Percentiles rank a stretch among this genome's conserved stretches.
These are phyloP conservation scores for Drosophila pseudoobscura DNA, from an alignment of 1,140 invertebrate species.

Conservation along the genomic window DNA sequence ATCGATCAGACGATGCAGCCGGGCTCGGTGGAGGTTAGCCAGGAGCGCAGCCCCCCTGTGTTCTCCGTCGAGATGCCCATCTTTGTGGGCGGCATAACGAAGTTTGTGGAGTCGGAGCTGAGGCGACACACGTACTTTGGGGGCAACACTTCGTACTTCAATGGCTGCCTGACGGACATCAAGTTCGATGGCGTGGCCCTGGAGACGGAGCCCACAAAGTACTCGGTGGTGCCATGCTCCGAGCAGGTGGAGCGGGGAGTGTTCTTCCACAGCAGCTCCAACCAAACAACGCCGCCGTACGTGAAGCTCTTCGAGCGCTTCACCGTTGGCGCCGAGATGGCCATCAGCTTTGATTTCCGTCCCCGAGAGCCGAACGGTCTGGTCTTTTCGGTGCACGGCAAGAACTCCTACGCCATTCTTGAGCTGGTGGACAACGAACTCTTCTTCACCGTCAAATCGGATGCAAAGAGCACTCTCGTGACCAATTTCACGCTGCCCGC, in stretches of 20 bases:
- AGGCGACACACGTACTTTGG: conserved; percentile 40
- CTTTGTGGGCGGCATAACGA: conserved; percentile 90
- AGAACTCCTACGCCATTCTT: conserved; percentile 91
- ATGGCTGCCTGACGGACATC: conserved; percentile 94
- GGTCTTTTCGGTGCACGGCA: conserved; percentile 91
- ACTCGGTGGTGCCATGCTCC: conserved; percentile 91
- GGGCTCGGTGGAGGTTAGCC: conserved; percentile 84
- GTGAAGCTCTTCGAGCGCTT: conserved; percentile 88
- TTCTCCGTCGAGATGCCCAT: conserved; percentile 88
- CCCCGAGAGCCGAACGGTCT: conserved; percentile 93
- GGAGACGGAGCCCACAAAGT: conserved; percentile 84
- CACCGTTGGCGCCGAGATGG: conserved; percentile 90
- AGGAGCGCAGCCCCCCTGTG: conserved; percentile 84
- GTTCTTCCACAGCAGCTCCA: conserved; percentile 88
- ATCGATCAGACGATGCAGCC: conserved; percentile 84
- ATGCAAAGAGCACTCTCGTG: conserved; percentile 89
- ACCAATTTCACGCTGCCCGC: conserved; percentile 88
- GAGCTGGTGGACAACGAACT: conserved; percentile 94
- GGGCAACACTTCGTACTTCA: conserved; percentile 86
- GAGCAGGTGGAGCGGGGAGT: conserved; percentile 93
- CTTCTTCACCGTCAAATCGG: conserved; percentile 93
- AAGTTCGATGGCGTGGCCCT: conserved; percentile 88
- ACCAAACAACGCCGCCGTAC: conserved; percentile 83
- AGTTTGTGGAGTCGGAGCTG: conserved; percentile 59
- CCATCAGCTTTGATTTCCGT: conserved; percentile 94